Percentiles rank a stretch among this genome's conserved stretches.
Conservation (phyloP, 2,797 vertebrate species). For the Enteromius paludinosus region DNA sequence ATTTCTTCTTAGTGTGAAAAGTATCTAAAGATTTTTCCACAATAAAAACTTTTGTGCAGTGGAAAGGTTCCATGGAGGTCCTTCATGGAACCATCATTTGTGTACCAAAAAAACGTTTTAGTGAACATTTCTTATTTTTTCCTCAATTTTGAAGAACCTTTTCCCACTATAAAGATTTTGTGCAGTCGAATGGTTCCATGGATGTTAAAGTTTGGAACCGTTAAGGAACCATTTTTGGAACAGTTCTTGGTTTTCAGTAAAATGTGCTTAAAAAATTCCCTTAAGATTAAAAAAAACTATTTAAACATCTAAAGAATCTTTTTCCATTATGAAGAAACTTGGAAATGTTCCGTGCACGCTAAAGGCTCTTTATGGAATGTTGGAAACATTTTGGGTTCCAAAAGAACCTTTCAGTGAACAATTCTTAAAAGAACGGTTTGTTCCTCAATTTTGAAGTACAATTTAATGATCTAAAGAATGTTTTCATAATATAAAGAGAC, state of each 20-base stretch:
- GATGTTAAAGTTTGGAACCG: no score
- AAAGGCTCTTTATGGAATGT: background rate
- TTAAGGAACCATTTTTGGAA: background rate
- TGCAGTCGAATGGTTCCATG: no score
- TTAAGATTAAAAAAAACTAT: background rate
- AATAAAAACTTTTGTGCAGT: background rate
- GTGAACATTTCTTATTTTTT: no score
- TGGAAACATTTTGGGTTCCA: no score
- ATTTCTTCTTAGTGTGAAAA: background rate
- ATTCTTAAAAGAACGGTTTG: no score
- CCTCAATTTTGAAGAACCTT: no score
- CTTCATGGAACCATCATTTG: background rate
- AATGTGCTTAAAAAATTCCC: background rate
- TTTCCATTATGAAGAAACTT: background rate
- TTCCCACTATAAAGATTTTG: no score
- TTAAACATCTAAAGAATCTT: background rate
- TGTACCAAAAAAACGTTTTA: no score
- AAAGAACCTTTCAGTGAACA: no score
- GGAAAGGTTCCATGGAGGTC: background rate
- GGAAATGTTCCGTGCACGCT: background rate
- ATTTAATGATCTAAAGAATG: no score
- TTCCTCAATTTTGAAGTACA: no score
- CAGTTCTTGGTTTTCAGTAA: background rate
- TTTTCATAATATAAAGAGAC: no score
- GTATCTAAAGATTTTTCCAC: background rate